Base-by-base conservation (phyloP, 1,140 invertebrate species). In the Mesaphorura yosii region DNA sequence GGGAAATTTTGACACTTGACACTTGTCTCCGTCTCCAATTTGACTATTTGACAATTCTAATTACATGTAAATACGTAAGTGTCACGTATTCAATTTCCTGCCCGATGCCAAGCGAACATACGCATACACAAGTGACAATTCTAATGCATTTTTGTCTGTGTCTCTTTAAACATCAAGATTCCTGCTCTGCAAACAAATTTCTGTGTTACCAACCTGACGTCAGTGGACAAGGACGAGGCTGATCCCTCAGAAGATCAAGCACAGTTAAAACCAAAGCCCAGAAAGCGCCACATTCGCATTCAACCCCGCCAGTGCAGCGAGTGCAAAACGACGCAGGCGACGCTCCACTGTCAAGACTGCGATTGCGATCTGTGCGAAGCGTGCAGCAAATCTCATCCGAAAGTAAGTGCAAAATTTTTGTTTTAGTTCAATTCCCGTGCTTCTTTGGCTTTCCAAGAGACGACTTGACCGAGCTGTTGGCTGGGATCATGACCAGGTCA, bases 171-270 rank as follows among this genome's bases (percentile, higher is more conserved):
- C 50, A 20, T 56, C 15, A 48, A 66, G 64, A 57, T 75, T 23
- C 64, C 65, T 14, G 72, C 70, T 5, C 66, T 75, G 4, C 73
- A 75, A 60, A 70, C 66, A 42, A 75, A 75, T 57, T 69, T 70
- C 57, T 72, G 74, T 59, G 69, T 75, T 26, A 66, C 66, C 42
- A 70, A 70, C 53, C 64, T 75, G 22, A n/a, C n/a, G n/a, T 56
- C 55, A 23, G 57, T 60, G 54, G 58, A 60, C 27, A 56, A 55
- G 42, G 58, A 55, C 20, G 48, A 56, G 37, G 53, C 4, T 60
- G 58, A 37, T 49, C 12, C 64, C 64, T 23, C 50, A 64, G 34
- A 46, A 12, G 19, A 20, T 10, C 40, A 14, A 14, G 34, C n/a
- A 37, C n/a, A 37, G 10, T 12, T 37, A n/a, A 12, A n/a, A 12